A percentile compares a stretch with the other conserved stretches of the same genome.
Evolutionary conservation across 92 coral and sea anemone genomes (phyloP).

Genomic region (Zoanthus solanderi): DNA sequence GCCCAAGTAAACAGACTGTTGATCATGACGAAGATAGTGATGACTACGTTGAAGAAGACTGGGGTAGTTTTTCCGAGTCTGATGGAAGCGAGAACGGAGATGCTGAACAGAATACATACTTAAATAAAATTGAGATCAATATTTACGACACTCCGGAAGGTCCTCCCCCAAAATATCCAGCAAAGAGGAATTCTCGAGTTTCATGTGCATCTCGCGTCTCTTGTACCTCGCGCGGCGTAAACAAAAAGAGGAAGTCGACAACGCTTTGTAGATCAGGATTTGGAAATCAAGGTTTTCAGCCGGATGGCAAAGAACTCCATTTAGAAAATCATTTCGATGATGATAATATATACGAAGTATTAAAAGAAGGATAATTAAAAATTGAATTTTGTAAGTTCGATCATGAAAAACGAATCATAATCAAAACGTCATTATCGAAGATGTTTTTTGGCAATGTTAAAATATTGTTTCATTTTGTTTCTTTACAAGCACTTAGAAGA

Average conservation of each 20-base stretch:
- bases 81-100: slow-evolving; percentile 30
- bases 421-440: too few species aligned
- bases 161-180: neutral
- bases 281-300: neutral
- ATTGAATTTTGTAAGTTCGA: too few species aligned
- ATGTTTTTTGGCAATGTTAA: too few species aligned
- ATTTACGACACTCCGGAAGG: slow-evolving; percentile 31
- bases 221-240: neutral
- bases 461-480: too few species aligned
- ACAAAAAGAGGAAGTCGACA: neutral
- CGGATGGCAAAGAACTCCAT: neutral
- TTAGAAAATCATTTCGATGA: slow-evolving; percentile 9
- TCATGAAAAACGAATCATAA: too few species aligned
- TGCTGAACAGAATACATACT: neutral
- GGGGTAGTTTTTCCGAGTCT: slow-evolving; percentile 48
- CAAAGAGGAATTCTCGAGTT: neutral
- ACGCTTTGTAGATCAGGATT: neutral
- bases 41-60: slow-evolving; percentile 29
- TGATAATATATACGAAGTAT: neutral
- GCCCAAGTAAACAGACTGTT: neutral
- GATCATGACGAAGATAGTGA: slow-evolving; percentile 13
- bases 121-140: neutral
- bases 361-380: neutral
- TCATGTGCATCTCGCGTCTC: neutral
- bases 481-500: too few species aligned